Conservation (phyloP, 2,113 vertebrate genomes). For the Smithornis capensis region DNA sequence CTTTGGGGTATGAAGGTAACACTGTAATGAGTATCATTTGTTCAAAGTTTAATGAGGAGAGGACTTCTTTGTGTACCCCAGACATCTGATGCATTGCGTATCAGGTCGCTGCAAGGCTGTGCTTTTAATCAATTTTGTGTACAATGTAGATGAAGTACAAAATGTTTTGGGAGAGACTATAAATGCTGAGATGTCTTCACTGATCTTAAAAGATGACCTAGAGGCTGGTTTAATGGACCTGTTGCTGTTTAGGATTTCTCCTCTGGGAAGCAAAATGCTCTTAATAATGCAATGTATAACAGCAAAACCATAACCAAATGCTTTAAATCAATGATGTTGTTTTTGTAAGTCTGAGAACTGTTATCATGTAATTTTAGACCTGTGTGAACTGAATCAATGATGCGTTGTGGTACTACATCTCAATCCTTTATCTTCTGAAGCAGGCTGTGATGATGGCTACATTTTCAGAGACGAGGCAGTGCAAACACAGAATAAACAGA, state of each 20-base stretch:
- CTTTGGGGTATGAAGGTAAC: background rate
- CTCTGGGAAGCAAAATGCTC: background rate
- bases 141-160: background rate
- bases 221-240: background rate
- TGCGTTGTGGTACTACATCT: background rate
- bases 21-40: rapidly evolving
- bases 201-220: background rate
- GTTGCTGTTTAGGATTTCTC: background rate
- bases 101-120: background rate
- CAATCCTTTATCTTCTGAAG: background rate
- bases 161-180: background rate
- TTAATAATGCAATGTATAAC: background rate
- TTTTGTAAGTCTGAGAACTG: background rate
- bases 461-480: background rate
- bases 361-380: background rate
- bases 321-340: background rate
- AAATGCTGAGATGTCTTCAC: background rate
- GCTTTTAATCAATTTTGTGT: background rate
- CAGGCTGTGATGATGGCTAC: background rate
- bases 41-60: background rate
- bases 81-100: background rate
- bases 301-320: background rate
- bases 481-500: background rate
- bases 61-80: background rate
- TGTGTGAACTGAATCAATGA: background rate